Evolutionary conservation across 2,113 vertebrate species (phyloP).

Genomic region (Pelvicachromis taeniatus): DNA sequence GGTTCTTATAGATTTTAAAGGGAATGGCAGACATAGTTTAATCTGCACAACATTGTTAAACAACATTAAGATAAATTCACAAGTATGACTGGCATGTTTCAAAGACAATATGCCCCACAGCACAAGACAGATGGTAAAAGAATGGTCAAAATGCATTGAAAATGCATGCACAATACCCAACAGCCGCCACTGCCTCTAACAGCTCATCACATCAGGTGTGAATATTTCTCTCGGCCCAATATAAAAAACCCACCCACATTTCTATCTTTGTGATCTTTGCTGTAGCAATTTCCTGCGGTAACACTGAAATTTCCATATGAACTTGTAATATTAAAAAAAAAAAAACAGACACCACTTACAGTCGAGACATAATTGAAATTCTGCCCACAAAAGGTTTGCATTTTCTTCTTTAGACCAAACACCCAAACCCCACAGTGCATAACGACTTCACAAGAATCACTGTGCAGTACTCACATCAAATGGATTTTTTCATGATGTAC

Average conservation of each 20-base stretch:
- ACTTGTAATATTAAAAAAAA: not conserved
- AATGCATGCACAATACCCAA: not conserved
- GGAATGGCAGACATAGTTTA: not conserved
- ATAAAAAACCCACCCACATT: slow-evolving; percentile 8
- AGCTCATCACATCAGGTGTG: not conserved
- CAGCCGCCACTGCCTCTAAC: not conserved
- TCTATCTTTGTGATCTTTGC: slow-evolving; percentile 20
- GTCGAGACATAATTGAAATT: slow-evolving; percentile 21
- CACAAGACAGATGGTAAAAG: slow-evolving; percentile 2
- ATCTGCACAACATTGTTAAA: not conserved
- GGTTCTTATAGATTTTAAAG: not conserved
- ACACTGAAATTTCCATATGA: slow-evolving; percentile 22
- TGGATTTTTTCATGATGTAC: not conserved
- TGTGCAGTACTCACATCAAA: slow-evolving; percentile 20
- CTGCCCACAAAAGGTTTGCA: not conserved
- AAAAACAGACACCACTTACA: slow-evolving; percentile 21
- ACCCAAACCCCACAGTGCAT: not conserved
- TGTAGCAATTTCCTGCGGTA: not conserved
- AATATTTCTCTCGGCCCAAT: slow-evolving; percentile 8
- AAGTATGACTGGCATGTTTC: not conserved
- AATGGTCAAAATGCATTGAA: not conserved
- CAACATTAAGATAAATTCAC: not conserved
- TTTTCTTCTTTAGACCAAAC: slow-evolving; percentile 9
- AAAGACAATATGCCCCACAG: not conserved
- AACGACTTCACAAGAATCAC: slow-evolving; percentile 23